Evolutionary conservation across 2,888 invertebrate genomes (phyloP), one percentile per base, ranked within the genome.

Genomic region (Andrena chrysosceles): DNA sequence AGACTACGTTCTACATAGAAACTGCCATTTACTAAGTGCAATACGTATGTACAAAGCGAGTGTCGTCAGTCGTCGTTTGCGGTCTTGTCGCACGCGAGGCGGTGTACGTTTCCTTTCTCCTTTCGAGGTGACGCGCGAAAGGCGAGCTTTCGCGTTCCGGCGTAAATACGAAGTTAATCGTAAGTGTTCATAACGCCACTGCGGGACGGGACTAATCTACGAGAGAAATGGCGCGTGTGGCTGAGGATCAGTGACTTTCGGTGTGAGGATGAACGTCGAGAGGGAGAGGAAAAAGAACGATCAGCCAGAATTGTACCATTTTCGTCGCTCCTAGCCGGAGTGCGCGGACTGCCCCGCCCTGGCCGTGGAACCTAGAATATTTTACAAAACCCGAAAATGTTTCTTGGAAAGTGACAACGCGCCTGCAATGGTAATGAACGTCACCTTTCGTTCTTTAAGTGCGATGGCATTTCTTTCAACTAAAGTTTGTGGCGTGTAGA

Each of bases 171-270:
- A 83, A 70, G 70, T 80, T 85, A 81, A 83, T 83, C 83, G 81
- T 83, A 87, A 82, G 87, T 87, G 86, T 87, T 87, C 86, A 87
- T 86, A 86, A 85, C 42, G 72, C 85, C 85, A 85, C 82, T 72
- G 76, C 23, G 82, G 69, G 74, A 81, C 67, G 78, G 64, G 76
- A 78, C 42, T 81, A 85, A 80, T 86, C 52, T 82, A 56, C 35
- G 70, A 77, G 48, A 78, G 69, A 56, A 85, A 72, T 31, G 66
- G 29, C 67, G 77, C 76, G 73, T 74, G 82, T 79, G 56, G 29
- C 71, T 74, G 75, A 79, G 35, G 56, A 79, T 70, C 74, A 68
- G 71, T 67, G 35, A 79, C 49, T 63, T 13, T 64, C 52, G 31
- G 52, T 42, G 49, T 2, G 59, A 72, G 56, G 60, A 20, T 16